Percentiles rank a stretch among this genome's conserved stretches.
These are phyloP conservation scores for Ophion slaviceki DNA, from an alignment of 2,888 invertebrate species.

Conservation along the genomic window DNA sequence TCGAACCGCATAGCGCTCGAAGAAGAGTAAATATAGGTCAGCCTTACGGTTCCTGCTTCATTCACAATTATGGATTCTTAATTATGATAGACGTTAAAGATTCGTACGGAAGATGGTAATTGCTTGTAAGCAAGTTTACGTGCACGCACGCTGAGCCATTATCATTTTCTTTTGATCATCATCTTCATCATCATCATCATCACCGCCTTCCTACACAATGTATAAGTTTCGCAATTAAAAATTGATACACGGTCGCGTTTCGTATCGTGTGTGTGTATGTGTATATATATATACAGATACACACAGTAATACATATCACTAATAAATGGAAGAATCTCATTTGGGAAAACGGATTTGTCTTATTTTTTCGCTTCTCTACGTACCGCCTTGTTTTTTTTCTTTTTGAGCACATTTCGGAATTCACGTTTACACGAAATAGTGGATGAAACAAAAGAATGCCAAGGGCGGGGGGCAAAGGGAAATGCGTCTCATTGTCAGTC, in stretches of 20 bases:
- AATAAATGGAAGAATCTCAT: slow-evolving; percentile 60
- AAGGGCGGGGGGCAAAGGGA: neutral
- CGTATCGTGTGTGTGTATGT: neutral
- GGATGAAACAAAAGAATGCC: neutral
- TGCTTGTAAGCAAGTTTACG: slow-evolving; percentile 47
- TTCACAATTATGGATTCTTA: slow-evolving; percentile 59
- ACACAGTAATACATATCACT: slow-evolving; percentile 31
- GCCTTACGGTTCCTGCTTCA: slow-evolving; percentile 72
- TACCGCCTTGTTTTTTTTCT: neutral
- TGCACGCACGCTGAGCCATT: slow-evolving; percentile 37
- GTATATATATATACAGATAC: neutral
- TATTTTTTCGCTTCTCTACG: slow-evolving; percentile 35
- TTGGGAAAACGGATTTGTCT: slow-evolving; percentile 21
- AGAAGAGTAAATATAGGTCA: slow-evolving; percentile 73
- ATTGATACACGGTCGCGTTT: slow-evolving; percentile 11
- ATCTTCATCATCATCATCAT: neutral
- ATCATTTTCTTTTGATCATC: slow-evolving; percentile 10
- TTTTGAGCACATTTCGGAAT: slow-evolving; percentile 65
- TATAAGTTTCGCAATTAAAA: slow-evolving; percentile 40
- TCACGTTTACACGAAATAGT: slow-evolving; percentile 40
- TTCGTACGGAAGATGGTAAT: slow-evolving; percentile 60
- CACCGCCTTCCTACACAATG: slow-evolving; percentile 10
- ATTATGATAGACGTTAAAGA: slow-evolving; percentile 58
- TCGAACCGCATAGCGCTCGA: slow-evolving; percentile 69
- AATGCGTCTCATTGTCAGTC: neutral